These are phyloP conservation scores for Coryphaenoides rupestris DNA, from an alignment of 2,113 vertebrate genomes.

Conservation along the genomic window DNA sequence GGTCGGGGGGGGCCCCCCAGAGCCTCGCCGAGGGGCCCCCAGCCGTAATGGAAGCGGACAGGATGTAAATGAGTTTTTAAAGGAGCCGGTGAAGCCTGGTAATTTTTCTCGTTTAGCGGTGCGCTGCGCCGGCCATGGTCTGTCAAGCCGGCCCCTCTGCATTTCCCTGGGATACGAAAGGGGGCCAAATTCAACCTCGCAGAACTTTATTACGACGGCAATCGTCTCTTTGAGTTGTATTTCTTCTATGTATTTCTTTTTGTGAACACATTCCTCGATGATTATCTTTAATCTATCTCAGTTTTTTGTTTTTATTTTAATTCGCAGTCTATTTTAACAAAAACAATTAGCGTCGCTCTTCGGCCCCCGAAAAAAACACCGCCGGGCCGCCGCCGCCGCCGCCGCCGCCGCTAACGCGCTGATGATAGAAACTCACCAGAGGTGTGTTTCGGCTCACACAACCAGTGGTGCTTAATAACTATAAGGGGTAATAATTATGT, in stretches of 20 bases:
- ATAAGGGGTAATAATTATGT: constrained; percentile 10
- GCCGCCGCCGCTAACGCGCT: background rate
- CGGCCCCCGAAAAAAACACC: background rate
- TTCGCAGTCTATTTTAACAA: background rate
- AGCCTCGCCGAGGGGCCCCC: constrained; percentile 66
- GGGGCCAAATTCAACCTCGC: constrained; percentile 78
- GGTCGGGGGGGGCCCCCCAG: constrained; percentile 66
- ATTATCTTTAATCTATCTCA: background rate
- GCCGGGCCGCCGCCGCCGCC: background rate
- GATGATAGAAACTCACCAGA: too few relatives aligned
- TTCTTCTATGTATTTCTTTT: background rate
- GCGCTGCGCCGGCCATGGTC: constrained; percentile 82
- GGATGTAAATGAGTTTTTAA: constrained; percentile 96
- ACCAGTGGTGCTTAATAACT: too few relatives aligned
- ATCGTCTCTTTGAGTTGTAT: constrained; percentile 10
- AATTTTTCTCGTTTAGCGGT: constrained; percentile 95
- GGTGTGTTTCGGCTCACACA: too few relatives aligned
- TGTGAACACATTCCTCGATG: background rate
- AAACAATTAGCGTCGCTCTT: background rate
- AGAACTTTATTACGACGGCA: constrained; percentile 63
- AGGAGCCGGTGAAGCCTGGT: constrained; percentile 86
- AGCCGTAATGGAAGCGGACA: constrained; percentile 90
- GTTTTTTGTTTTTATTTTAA: background rate
- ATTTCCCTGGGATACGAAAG: constrained; percentile 58
- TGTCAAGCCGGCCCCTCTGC: constrained; percentile 76